A percentile compares a stretch with the other conserved stretches of the same genome.
Evolutionary conservation across 2,797 vertebrate species (phyloP).

Genomic region (Enteromius afrohamiltoni): DNA sequence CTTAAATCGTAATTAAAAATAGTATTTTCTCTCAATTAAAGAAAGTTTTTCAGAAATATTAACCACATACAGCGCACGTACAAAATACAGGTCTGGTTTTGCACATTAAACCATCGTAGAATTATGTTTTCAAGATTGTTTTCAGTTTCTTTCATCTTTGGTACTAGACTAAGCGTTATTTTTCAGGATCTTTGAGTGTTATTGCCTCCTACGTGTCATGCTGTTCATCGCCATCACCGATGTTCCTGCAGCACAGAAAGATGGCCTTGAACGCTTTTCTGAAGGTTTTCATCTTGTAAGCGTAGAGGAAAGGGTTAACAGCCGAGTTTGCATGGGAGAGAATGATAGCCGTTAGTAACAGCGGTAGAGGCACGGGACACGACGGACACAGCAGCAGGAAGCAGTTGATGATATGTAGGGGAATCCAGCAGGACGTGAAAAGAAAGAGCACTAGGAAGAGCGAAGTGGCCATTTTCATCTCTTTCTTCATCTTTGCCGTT

Average conservation of each 20-base stretch:
- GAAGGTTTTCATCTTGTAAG: constrained; percentile 79
- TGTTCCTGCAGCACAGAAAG: constrained; percentile 69
- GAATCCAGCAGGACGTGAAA: constrained; percentile 82
- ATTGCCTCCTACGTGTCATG: constrained; percentile 9
- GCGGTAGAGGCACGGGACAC: constrained; percentile 72
- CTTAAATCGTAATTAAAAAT: not conserved
- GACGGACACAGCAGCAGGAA: constrained; percentile 76
- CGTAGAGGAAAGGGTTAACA: constrained; percentile 77
- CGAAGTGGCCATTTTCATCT: constrained; percentile 77
- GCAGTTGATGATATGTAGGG: constrained; percentile 81
- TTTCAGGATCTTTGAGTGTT: constrained; percentile 38
- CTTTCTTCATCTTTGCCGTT: constrained; percentile 62
- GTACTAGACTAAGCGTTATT: not conserved
- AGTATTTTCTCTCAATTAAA: not conserved
- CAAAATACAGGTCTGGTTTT: constrained; percentile 9
- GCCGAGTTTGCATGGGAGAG: constrained; percentile 82
- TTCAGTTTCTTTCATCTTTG: not conserved
- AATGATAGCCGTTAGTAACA: constrained; percentile 77
- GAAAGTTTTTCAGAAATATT: not conserved
- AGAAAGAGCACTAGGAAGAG: constrained; percentile 83
- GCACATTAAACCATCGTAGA: not conserved
- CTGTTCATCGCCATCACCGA: constrained; percentile 50
- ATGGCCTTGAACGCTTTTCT: constrained; percentile 77
- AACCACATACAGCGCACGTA: not conserved
- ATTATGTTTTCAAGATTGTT: not conserved